Conservation (phyloP, 1,140 invertebrate species). For the Cherax quadricarinatus region DNA sequence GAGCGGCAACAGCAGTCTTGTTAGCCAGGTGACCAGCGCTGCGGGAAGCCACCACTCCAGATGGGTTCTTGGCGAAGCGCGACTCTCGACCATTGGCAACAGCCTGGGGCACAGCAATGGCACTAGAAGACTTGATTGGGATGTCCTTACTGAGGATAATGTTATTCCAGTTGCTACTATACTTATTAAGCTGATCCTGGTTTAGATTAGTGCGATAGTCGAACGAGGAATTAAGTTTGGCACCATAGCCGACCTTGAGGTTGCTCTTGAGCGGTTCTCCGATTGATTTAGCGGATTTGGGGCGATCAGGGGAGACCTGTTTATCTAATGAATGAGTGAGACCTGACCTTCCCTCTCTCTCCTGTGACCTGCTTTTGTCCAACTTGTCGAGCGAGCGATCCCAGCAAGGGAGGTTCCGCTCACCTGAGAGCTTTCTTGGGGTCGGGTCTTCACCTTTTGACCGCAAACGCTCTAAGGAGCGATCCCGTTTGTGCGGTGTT, state of each 20-base stretch:
- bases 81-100: slow-evolving; percentile 27
- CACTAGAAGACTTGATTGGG: slow-evolving; percentile 22
- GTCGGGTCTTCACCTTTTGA: slow-evolving; percentile 29
- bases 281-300: neutral
- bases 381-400: slow-evolving; percentile 2
- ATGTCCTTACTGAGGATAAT: slow-evolving; percentile 64
- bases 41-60: slow-evolving; percentile 6
- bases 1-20: slow-evolving; percentile 38
- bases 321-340: slow-evolving; percentile 1
- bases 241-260: slow-evolving; percentile 62
- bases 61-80: slow-evolving; percentile 45
- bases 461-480: slow-evolving; percentile 15
- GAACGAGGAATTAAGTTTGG: slow-evolving; percentile 67
- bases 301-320: slow-evolving; percentile 2
- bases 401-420: slow-evolving; percentile 45
- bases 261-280: slow-evolving; percentile 63
- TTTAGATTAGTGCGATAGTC: slow-evolving; percentile 71
- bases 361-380: slow-evolving; percentile 37
- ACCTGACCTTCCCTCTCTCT: slow-evolving; percentile 7
- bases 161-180: slow-evolving; percentile 72
- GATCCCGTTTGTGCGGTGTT: slow-evolving; percentile 12
- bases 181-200: slow-evolving; percentile 66
- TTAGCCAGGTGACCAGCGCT: slow-evolving; percentile 46
- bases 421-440: slow-evolving; percentile 27
- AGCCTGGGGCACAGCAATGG: neutral